These are phyloP conservation scores for Rhombomys opimus DNA, from an alignment of 2,113 vertebrate genomes.

Conservation along the genomic window DNA sequence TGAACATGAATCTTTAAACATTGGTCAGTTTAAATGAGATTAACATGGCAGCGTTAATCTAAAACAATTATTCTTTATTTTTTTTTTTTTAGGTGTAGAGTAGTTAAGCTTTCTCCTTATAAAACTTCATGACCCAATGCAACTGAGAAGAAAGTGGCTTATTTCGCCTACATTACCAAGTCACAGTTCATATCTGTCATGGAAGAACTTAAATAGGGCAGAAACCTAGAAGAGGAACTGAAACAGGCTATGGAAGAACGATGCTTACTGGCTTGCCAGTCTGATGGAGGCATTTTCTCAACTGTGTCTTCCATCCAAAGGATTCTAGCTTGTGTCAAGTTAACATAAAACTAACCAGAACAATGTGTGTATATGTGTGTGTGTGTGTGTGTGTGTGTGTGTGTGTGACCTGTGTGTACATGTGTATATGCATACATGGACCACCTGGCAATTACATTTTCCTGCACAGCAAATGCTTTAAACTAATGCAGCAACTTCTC, in stretches of 20 bases:
- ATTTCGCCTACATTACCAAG: not conserved
- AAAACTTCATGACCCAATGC: not conserved
- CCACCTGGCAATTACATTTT: not conserved
- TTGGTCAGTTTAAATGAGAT: not conserved
- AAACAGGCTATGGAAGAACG: not conserved
- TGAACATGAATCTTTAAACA: not conserved
- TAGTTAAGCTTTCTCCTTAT: not conserved
- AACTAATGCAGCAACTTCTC: not conserved
- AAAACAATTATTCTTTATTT: not conserved
- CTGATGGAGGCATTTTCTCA: not conserved
- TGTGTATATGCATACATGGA: not conserved
- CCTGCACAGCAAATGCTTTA: not conserved
- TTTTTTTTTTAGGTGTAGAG: not conserved
- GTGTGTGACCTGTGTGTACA: not conserved
- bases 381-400: not conserved
- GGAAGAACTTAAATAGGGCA: not conserved
- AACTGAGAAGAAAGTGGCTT: not conserved
- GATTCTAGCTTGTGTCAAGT: not conserved
- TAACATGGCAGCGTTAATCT: not conserved
- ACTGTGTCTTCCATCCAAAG: not conserved
- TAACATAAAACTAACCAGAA: not conserved
- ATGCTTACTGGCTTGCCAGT: not conserved
- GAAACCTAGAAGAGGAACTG: not conserved
- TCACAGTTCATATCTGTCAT: not conserved
- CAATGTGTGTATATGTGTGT: not conserved